phyloP scores from a whole-genome alignment of 2,888 invertebrate species.

The Urechis unicinctus region DNA sequence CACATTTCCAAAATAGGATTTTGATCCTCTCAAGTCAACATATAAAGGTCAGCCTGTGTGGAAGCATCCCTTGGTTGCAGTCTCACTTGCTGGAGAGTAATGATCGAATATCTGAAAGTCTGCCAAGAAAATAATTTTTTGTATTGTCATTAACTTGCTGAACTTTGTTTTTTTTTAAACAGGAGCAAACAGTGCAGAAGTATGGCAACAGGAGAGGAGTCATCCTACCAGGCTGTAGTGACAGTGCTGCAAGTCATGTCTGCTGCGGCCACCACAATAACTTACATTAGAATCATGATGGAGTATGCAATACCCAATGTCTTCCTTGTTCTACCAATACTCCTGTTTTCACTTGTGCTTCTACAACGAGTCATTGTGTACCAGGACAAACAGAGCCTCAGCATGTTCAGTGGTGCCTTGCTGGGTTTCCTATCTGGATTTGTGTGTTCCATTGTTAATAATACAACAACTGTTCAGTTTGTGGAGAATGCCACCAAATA shows the following conservation, averaged over 20 bases:
- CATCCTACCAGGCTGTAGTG: background rate
- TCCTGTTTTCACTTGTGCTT: slow-evolving; percentile 12
- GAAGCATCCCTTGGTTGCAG: too few relatives aligned
- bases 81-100: too few relatives aligned
- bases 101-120: too few relatives aligned
- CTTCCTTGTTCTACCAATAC: slow-evolving; percentile 13
- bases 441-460: background rate
- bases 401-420: slow-evolving; percentile 8
- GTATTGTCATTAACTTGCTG: too few relatives aligned
- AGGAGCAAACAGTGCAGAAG: too few relatives aligned
- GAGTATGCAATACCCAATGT: slow-evolving; percentile 10
- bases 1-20: too few relatives aligned
- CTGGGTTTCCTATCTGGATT: slow-evolving; percentile 17
- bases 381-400: slow-evolving; percentile 1
- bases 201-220: too few relatives aligned
- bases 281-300: slow-evolving; percentile 14
- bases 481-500: background rate
- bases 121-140: too few relatives aligned
- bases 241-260: slow-evolving; percentile 11
- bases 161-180: too few relatives aligned
- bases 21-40: too few relatives aligned
- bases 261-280: slow-evolving; percentile 13
- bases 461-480: slow-evolving; percentile 4
- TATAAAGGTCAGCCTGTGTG: too few relatives aligned
- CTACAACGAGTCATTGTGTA: slow-evolving; percentile 3